Evolutionary conservation across 2,797 vertebrate genomes (phyloP).

Genomic region (Premnoplex brunnescens): DNA sequence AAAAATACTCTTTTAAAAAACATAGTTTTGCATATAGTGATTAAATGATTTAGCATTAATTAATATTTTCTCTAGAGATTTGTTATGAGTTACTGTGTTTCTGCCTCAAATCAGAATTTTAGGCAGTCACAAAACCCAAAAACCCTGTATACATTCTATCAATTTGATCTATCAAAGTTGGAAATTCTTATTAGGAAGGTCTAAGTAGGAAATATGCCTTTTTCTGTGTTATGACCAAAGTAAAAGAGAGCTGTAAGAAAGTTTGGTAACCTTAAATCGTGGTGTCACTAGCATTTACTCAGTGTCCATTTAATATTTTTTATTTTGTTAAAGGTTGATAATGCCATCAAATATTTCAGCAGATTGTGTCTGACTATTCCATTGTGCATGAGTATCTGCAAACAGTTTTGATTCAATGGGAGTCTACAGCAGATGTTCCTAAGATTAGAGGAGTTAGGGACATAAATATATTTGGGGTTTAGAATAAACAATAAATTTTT

Average conservation of each 20-base stretch:
- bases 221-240: not conserved
- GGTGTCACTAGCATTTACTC: not conserved
- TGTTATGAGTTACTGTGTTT: not conserved
- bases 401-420: not conserved
- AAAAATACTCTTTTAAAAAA: not conserved
- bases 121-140: not conserved
- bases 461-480: not conserved
- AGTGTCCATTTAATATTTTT: not conserved
- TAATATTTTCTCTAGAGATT: not conserved
- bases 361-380: not conserved
- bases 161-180: not conserved
- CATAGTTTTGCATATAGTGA: not conserved
- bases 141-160: not conserved
- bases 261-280: not conserved
- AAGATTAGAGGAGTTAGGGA: not conserved
- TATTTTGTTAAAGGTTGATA: not conserved
- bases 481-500: not conserved
- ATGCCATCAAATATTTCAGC: not conserved
- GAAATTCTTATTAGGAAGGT: not conserved
- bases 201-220: not conserved
- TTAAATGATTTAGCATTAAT: not conserved
- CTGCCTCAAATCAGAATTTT: not conserved
- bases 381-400: not conserved
- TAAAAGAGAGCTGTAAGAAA: not conserved
- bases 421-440: not conserved